These are phyloP conservation scores for Bubalus kerabau DNA, from an alignment of 2,113 vertebrate species.

Conservation along the genomic window DNA sequence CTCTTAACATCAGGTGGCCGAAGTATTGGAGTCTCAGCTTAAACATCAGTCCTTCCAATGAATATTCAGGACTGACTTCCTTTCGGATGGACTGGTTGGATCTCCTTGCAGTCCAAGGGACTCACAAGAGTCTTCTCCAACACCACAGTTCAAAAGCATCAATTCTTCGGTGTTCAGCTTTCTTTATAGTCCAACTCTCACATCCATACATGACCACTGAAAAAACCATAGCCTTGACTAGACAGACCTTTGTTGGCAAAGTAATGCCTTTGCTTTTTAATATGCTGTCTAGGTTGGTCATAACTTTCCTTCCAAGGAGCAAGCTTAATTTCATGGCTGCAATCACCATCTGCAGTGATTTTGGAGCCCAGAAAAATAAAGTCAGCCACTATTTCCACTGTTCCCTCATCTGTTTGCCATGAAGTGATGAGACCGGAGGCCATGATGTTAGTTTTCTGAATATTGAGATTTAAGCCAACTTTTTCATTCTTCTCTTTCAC, in stretches of 20 bases:
- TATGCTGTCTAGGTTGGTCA: neutral
- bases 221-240: neutral
- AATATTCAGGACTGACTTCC: too few relatives aligned
- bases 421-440: fast-evolving
- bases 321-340: neutral
- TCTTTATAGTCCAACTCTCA: too few relatives aligned
- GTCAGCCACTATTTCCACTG: neutral
- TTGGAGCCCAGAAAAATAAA: neutral
- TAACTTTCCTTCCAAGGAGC: neutral
- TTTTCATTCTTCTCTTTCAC: neutral
- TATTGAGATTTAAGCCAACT: neutral
- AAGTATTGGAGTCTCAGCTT: neutral
- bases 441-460: neutral
- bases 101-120: neutral
- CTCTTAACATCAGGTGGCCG: neutral
- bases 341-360: neutral
- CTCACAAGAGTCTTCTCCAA: neutral
- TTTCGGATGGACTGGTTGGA: too few relatives aligned
- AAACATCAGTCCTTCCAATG: neutral
- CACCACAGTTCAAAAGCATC: neutral
- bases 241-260: neutral
- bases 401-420: neutral
- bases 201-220: too few relatives aligned
- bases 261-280: neutral
- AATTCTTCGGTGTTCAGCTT: too few relatives aligned